Evolutionary conservation across 2,888 invertebrate species (phyloP).

Genomic region (Andricus quercusramuli): DNA sequence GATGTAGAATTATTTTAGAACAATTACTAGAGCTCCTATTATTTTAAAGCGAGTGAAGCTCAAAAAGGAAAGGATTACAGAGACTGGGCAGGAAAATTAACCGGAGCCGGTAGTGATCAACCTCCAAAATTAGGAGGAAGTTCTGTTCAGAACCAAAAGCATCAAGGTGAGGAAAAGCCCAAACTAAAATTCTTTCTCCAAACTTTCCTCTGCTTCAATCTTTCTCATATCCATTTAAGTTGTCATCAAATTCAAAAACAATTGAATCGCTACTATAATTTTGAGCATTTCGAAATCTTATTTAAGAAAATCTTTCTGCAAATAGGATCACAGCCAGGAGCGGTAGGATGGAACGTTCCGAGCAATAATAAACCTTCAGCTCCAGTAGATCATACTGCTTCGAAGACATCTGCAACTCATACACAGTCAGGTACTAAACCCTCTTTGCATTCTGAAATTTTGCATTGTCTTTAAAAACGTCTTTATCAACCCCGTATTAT

Average conservation of each 20-base stretch:
- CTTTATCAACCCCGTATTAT: slow-evolving; percentile 18
- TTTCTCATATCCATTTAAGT: background rate
- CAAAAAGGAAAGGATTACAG: slow-evolving; percentile 58
- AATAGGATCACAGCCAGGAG: slow-evolving; percentile 64
- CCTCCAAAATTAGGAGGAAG: slow-evolving; percentile 51
- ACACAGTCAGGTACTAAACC: slow-evolving; percentile 65
- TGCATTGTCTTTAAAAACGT: background rate
- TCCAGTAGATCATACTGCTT: slow-evolving; percentile 64
- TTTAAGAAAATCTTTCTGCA: background rate
- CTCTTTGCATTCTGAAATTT: slow-evolving; percentile 53
- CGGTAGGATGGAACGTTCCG: slow-evolving; percentile 73
- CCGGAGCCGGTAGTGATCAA: slow-evolving; percentile 54
- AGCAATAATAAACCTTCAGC: slow-evolving; percentile 69
- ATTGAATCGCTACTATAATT: background rate
- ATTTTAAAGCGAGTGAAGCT: slow-evolving; percentile 48
- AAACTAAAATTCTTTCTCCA: background rate
- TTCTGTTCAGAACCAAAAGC: slow-evolving; percentile 45
- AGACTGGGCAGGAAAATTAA: slow-evolving; percentile 57
- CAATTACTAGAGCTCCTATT: background rate
- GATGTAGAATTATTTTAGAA: background rate
- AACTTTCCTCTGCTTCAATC: background rate
- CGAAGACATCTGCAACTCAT: slow-evolving; percentile 71
- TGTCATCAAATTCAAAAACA: background rate
- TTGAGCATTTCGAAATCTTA: background rate
- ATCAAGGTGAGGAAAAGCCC: background rate